Evolutionary conservation across 1,140 invertebrate species (phyloP), one percentile per base, ranked within the genome.

Genomic region (Theocolax elegans): DNA sequence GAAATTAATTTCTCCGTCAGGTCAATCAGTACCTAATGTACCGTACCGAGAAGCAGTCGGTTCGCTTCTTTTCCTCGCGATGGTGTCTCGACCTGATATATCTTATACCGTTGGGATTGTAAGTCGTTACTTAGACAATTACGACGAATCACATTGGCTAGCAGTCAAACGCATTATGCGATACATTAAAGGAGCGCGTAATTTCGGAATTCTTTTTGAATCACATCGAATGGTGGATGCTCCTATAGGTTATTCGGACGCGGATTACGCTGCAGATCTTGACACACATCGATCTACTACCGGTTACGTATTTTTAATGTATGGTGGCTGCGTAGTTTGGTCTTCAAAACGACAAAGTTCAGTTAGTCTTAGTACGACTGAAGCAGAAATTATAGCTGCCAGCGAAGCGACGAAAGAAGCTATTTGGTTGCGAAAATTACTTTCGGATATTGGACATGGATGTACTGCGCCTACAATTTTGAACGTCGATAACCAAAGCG

Each of bases 181-280:
- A 13, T 87, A 87, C 72, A 53, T 87, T 0, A 79, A 81, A 64
- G 77, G 76, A 38, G 86, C 85, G 19, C 63, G n/a, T 4, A 44
- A 80, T 51, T 72, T 62, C 9, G 76, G 76, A 2, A 7, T 51
- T 73, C 13, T 81, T 64, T 65, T 40, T 25, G 6, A 66, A 15
- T 59, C 7, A 74, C 10, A 27, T 3, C 46, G 15, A 40, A 40
- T 9, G 29, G 1, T 8, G 23, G 1, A 10, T n/a, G 23, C 12
- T 12, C 25, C 68, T 0, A 17, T 44, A 19, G 74, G 59, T 2
- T 75, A 74, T 31, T 71, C 44, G 2, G 74, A 79, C 31, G 69
- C 75, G 3, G 76, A 79, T 58, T 74, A 71, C 58, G 73, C 72
- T 0, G 66, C 53, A 17, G 71, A 75, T 64, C 12, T 54, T 2